A percentile compares a stretch with the other conserved stretches of the same genome.
phyloP scores from a whole-genome alignment of 1,140 invertebrate species.

The Aphaenogaster rudis region DNA sequence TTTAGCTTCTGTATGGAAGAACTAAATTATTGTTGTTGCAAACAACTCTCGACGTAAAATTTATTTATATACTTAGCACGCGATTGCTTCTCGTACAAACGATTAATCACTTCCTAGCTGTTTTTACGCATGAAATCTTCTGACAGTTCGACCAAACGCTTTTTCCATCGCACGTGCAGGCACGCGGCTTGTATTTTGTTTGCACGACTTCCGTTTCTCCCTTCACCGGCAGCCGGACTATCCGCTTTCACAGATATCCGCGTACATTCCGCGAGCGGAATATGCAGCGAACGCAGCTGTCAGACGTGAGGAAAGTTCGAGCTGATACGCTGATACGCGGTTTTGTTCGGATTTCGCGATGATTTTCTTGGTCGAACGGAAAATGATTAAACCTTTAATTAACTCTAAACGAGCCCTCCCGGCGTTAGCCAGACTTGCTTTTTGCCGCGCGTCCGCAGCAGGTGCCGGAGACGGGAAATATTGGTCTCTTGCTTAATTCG shows the following conservation, averaged over 20 bases:
- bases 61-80: constrained; percentile 1
- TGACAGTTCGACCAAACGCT: constrained; percentile 15
- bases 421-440: constrained; percentile 13
- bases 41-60: neutral
- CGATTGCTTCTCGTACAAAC: neutral
- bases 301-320: neutral
- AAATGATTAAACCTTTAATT: constrained; percentile 60
- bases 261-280: constrained; percentile 36
- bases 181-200: constrained; percentile 48
- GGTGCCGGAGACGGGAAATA: constrained; percentile 48
- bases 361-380: constrained; percentile 44
- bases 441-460: constrained; percentile 45
- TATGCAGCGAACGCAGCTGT: neutral
- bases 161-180: constrained; percentile 34
- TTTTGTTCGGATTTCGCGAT: constrained; percentile 5
- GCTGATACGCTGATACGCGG: neutral
- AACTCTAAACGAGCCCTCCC: constrained; percentile 41
- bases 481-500: constrained; percentile 41
- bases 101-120: constrained; percentile 20
- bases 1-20: neutral
- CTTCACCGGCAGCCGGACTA: constrained; percentile 37
- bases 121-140: constrained; percentile 25
- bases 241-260: constrained; percentile 51
- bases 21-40: neutral
- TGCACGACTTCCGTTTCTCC: constrained; percentile 46